Conservation (phyloP, 2,797 vertebrate genomes). For the Pteronotus mesoamericanus region DNA sequence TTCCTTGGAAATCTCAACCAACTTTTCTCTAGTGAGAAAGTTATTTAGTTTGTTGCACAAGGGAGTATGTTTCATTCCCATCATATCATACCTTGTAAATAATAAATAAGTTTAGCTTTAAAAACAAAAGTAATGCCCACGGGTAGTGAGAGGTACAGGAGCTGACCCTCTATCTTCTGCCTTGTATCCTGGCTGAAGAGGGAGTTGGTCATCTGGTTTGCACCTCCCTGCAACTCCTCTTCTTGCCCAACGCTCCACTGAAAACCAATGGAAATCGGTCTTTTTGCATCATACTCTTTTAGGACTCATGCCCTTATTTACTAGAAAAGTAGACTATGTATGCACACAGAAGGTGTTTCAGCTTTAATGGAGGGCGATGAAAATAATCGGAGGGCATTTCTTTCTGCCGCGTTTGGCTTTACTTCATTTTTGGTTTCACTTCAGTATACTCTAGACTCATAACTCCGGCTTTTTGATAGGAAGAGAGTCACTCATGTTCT, state of each 20-base stretch:
- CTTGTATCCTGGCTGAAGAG: background rate
- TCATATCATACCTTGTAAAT: background rate
- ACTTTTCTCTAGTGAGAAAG: background rate
- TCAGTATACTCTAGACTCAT: background rate
- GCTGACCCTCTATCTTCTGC: accelerated
- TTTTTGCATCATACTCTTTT: background rate
- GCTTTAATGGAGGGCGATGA: background rate
- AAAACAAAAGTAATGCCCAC: background rate
- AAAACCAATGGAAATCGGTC: background rate
- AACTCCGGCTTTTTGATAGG: background rate
- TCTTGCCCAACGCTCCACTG: background rate
- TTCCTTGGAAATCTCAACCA: background rate
- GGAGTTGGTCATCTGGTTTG: background rate
- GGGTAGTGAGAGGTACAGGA: accelerated
- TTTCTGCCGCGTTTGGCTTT: background rate
- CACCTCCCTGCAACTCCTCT: background rate
- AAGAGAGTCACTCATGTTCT: background rate
- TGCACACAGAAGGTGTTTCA: background rate
- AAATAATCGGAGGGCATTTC: background rate
- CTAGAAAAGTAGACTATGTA: background rate
- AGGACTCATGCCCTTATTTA: background rate
- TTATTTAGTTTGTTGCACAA: background rate
- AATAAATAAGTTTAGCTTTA: background rate
- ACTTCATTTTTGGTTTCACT: background rate
- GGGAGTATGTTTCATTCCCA: background rate